phyloP scores from a whole-genome alignment of 2,888 invertebrate species.

The Pandemis heparana region DNA sequence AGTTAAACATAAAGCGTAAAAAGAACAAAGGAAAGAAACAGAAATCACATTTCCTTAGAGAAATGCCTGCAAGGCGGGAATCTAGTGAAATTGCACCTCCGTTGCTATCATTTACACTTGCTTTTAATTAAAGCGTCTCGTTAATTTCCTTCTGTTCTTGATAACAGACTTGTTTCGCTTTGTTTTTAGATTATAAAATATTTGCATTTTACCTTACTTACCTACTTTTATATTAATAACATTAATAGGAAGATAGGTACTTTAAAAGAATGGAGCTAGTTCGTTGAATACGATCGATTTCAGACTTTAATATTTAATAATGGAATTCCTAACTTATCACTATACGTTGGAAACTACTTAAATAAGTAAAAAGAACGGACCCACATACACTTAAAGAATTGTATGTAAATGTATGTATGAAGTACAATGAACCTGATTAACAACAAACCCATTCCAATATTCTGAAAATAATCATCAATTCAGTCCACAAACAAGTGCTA shows the following conservation, averaged over 20 bases:
- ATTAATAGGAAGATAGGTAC: neutral
- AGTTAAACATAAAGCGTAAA: neutral
- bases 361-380: too few species aligned
- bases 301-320: too few species aligned
- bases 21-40: slow-evolving; percentile 9
- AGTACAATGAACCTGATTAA: too few species aligned
- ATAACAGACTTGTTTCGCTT: slow-evolving; percentile 28
- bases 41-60: slow-evolving; percentile 23
- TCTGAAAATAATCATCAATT: slow-evolving; percentile 17
- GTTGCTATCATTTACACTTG: slow-evolving; percentile 36
- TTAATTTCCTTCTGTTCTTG: slow-evolving; percentile 27
- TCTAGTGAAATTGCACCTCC: slow-evolving; percentile 20
- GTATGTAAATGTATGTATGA: too few species aligned
- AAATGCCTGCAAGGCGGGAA: slow-evolving; percentile 10
- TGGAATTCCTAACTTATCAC: too few species aligned
- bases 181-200: slow-evolving; percentile 21
- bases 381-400: too few species aligned
- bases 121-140: slow-evolving; percentile 40
- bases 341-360: too few species aligned
- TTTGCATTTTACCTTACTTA: neutral
- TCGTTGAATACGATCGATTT: too few species aligned
- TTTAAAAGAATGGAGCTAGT: neutral
- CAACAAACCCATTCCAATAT: neutral
- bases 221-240: neutral
- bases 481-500: neutral